Conservation (phyloP, 1,140 invertebrate species). For the Zophobas morio region DNA sequence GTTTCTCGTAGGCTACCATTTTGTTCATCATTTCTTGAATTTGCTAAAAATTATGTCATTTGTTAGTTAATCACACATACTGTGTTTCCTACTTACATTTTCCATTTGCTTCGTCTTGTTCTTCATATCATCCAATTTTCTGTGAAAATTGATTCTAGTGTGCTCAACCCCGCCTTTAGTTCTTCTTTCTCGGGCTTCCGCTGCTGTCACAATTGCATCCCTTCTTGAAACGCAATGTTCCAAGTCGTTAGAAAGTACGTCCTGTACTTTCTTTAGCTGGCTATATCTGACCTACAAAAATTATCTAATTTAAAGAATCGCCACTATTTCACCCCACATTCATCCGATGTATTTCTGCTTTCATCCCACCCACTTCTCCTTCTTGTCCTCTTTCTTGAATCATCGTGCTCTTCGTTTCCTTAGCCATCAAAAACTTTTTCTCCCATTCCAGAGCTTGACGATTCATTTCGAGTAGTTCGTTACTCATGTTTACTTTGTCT, state of each 20-base stretch:
- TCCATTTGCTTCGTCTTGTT: conserved; percentile 72
- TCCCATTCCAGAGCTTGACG: conserved; percentile 83
- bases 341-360: conserved; percentile 87
- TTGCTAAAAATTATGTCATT: conserved; percentile 43
- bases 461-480: conserved; percentile 75
- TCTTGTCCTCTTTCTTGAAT: conserved; percentile 76
- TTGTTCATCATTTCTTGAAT: conserved; percentile 50
- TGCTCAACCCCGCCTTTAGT: conserved; percentile 58
- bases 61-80: neutral
- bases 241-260: conserved; percentile 83
- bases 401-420: conserved; percentile 78
- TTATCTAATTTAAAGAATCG: conserved; percentile 34
- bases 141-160: conserved; percentile 63
- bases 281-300: conserved; percentile 71
- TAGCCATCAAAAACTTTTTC: conserved; percentile 81
- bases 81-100: conserved; percentile 66
- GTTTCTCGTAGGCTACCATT: conserved; percentile 60
- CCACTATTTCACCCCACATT: conserved; percentile 68
- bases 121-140: conserved; percentile 72
- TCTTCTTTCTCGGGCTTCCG: conserved; percentile 72
- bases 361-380: conserved; percentile 82
- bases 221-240: conserved; percentile 81
- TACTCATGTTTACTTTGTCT: conserved; percentile 75
- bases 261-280: conserved; percentile 80
- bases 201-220: conserved; percentile 76